Evolutionary conservation across 2,797 vertebrate species (phyloP), one percentile per base, ranked within the genome.

Genomic region (Coreius guichenoti): DNA sequence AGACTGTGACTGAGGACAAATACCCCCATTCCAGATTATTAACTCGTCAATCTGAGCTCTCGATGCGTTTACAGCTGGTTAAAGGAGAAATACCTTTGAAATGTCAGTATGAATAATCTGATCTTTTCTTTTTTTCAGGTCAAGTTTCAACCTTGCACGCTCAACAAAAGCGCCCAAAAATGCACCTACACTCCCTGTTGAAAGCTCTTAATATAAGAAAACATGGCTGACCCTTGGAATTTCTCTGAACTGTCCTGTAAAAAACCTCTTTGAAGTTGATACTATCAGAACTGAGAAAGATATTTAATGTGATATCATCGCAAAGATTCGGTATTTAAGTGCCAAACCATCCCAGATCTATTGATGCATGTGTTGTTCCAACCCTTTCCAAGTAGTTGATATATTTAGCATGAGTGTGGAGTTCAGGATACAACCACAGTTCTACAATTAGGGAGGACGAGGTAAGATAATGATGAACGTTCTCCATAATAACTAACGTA

Each of bases 1-100:
- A 86, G 88, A 89, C 86, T 86, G 86, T 87, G 86, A 88, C 84
- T 16, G 54, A 82, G 61, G 51, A 87, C 70, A 79, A 85, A 82
- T 21, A 72, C 68, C 87, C 82, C 86, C 80, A 56, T 87, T 73
- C 72, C 82, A 86, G 84, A 89, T 88, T 78, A 90, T 89, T 88
- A 89, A 89, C 89, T 87, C 86, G 61, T 89, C 86, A 86, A 81
- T 81, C 43, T 82, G 54, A 86, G 47, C 33, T 65, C 76, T 56
- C 31, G 16, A 26, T 51, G 51, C 4, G 29, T 80, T 31, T 12
- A 81, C 61, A 63, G 39, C 77, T 63, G 29, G 29, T 73, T 69
- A 81, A 82, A 49, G 21, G 36, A 83, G 51, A 83, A 83, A 72
- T 73, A 54, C 54, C 17, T n/a, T 47, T n/a, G n/a, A 72, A 63